Evolutionary conservation across 2,113 vertebrate species (phyloP).

Genomic region (Sander lucioperca): DNA sequence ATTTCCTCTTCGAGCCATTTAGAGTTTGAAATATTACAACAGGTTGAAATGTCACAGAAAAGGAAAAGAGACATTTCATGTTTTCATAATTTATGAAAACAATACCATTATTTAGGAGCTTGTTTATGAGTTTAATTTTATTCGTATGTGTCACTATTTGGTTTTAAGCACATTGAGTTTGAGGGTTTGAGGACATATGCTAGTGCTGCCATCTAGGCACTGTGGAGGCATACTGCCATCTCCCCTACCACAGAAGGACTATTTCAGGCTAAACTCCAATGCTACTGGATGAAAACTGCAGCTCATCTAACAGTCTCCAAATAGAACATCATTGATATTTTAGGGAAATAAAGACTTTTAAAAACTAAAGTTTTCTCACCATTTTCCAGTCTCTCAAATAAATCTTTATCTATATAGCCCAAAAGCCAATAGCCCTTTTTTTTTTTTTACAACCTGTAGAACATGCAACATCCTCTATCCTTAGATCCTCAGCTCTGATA

Average conservation of each 20-base stretch:
- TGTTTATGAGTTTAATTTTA: neutral
- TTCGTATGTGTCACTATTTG: neutral
- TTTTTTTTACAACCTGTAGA: neutral
- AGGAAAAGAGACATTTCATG: neutral
- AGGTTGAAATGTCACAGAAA: neutral
- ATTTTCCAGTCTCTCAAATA: neutral
- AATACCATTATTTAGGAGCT: neutral
- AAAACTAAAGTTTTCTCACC: neutral
- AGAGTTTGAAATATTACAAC: neutral
- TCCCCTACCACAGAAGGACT: neutral
- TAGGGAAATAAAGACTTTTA: neutral
- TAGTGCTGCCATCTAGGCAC: conserved; percentile 78
- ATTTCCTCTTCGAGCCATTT: neutral
- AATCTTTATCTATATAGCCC: neutral
- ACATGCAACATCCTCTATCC: neutral
- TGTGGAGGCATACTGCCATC: conserved; percentile 23
- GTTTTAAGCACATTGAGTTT: neutral
- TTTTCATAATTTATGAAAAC: neutral
- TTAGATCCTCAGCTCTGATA: neutral
- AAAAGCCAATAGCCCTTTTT: neutral
- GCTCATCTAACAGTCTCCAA: neutral
- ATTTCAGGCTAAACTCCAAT: neutral
- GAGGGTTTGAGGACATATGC: neutral
- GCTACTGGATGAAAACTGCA: neutral
- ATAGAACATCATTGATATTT: neutral